phyloP scores from a whole-genome alignment of 2,888 invertebrate genomes.

The Microplitis manilae region DNA sequence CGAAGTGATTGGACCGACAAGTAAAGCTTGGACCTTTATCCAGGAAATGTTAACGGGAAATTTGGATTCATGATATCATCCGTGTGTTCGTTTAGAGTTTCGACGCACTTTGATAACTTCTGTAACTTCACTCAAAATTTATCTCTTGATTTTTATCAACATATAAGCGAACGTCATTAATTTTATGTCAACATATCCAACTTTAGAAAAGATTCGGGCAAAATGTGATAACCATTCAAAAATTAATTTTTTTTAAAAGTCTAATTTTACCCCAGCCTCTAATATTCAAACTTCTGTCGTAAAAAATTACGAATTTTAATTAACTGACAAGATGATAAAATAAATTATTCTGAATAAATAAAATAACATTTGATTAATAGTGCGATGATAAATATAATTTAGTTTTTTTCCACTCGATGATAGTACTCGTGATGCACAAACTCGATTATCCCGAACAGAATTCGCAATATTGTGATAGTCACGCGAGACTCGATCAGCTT shows the following conservation, averaged over 20 bases:
- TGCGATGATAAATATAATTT: not conserved
- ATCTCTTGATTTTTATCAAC: too few relatives aligned
- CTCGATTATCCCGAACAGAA: slow-evolving; percentile 5
- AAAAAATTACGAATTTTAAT: too few relatives aligned
- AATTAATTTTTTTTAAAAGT: too few relatives aligned
- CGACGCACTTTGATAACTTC: slow-evolving; percentile 2
- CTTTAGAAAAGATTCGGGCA: too few relatives aligned
- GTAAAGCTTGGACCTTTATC: not conserved
- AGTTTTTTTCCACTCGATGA: not conserved
- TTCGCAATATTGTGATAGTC: slow-evolving; percentile 24
- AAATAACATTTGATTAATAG: not conserved
- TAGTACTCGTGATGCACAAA: not conserved
- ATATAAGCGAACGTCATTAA: too few relatives aligned
- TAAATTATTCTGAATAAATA: not conserved
- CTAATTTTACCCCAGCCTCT: too few relatives aligned
- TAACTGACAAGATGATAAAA: not conserved
- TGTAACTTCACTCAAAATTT: not conserved
- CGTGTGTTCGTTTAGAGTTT: not conserved
- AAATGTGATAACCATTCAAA: too few relatives aligned
- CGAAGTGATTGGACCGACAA: not conserved
- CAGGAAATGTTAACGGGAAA: not conserved
- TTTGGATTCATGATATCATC: not conserved
- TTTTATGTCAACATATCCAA: too few relatives aligned
- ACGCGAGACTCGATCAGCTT: slow-evolving; percentile 19
- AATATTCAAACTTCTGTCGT: not conserved